Evolutionary conservation across 2,797 vertebrate species (phyloP).

Genomic region (Octomys mimax): DNA sequence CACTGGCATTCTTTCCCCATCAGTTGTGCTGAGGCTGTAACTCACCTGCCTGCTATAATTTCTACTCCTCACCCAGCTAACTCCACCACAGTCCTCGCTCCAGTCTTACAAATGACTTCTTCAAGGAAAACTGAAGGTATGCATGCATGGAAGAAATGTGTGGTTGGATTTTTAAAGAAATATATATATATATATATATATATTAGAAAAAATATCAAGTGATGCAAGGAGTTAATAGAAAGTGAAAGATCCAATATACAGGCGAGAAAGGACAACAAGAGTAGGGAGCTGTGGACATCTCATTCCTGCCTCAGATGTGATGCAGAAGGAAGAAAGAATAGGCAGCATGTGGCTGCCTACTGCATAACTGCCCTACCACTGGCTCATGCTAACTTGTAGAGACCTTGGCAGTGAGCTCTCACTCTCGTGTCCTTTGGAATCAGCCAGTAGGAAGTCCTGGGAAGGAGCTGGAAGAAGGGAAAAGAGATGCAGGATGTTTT

Average conservation of each 20-base stretch:
- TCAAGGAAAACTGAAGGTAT: conserved; percentile 39
- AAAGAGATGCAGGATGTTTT: neutral
- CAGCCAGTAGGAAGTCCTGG: neutral
- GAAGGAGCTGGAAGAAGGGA: neutral
- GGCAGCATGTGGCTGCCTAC: neutral
- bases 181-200: neutral
- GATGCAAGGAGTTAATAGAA: neutral
- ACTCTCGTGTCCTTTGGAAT: neutral
- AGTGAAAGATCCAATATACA: neutral
- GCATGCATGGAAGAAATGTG: neutral
- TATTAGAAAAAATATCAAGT: neutral
- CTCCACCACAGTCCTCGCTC: neutral
- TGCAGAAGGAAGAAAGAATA: neutral
- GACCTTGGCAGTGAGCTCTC: rapidly evolving
- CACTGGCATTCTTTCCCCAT: neutral
- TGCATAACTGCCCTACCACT: neutral
- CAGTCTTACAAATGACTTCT: neutral
- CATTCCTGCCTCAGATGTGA: neutral
- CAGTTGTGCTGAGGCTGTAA: neutral
- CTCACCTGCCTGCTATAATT: neutral
- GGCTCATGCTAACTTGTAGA: neutral
- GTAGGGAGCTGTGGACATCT: neutral
- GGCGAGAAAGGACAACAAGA: neutral
- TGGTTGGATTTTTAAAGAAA: neutral
- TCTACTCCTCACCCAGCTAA: neutral